Base-by-base conservation (phyloP, 30 jellyfish, hydroid and myxozoan species). In the Sanderia malayensis region DNA sequence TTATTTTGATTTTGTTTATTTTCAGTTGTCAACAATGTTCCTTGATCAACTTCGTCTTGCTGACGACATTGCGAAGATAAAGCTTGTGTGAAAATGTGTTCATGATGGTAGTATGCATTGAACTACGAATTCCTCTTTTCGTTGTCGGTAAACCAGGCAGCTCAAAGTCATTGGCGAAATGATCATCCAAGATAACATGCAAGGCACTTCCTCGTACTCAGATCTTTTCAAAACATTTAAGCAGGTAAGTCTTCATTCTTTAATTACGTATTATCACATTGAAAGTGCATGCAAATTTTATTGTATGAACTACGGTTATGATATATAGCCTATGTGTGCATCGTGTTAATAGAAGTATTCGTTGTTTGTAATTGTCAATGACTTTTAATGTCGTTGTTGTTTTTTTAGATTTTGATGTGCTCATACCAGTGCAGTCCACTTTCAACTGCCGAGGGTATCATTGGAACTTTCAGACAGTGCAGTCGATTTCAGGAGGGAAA, bases 141-240 rank as follows among this genome's bases (percentile, higher is more conserved):
- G 93, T 86, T 24, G 93, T 84, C 41, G 95, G 95, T 7, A 84
- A 84, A 44, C 95, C 95, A 27, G 95, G 95, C 10, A 84, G 95
- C 31, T 73, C 89, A 15, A 84, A 84, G 58, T 84, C 95, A 46
- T 85, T 84, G 9, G 95, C 95, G 13, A 86, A 86, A 76, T 93
- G 0, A 79, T 86, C 21, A 61, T 86, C 22, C 93, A 79, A 52
- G 96, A 86, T 65, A 76, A 72, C 67, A 86, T 86, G 96, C 96
- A 77, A 74, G 96, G 96, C 22, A 53, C 41, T 1, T 31, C 52
- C 61, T 86, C 96, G 17, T 75, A 79, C 45, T 86, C 93, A 21
- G 82, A 65, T 29, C 74, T 86, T 13, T 86, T 86, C 67, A 70
- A 79, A 70, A 44, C 71, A 26, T 86, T 86, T 46, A 86, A 86